Percentiles rank a stretch among this genome's conserved stretches.
phyloP scores from a whole-genome alignment of 1,140 invertebrate species.

The Procambarus clarkii region DNA sequence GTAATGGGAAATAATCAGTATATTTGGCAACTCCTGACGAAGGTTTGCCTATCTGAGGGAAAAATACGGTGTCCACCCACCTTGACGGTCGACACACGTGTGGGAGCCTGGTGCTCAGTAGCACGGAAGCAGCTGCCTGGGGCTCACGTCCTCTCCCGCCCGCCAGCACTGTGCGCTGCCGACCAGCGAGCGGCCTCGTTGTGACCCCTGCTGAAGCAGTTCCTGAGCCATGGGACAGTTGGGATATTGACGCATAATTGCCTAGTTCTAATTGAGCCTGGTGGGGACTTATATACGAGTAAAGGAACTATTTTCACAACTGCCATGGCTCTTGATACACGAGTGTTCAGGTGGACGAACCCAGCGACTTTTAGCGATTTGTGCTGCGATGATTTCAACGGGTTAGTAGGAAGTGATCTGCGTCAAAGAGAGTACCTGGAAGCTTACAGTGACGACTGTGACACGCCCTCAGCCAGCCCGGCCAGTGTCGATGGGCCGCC shows the following conservation, averaged over 20 bases:
- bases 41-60: conserved; percentile 48
- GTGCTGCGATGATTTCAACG: conserved; percentile 46
- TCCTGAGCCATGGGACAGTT: conserved; percentile 1
- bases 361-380: conserved; percentile 43
- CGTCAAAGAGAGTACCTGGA: conserved; percentile 43
- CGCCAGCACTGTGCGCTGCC: background rate
- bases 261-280: too few relatives aligned
- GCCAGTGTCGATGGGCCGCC: conserved; percentile 34
- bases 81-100: background rate
- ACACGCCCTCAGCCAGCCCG: conserved; percentile 48
- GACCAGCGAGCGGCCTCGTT: background rate
- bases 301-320: background rate
- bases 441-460: conserved; percentile 49
- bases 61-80: conserved; percentile 43
- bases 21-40: conserved; percentile 35
- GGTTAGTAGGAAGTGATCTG: conserved; percentile 41
- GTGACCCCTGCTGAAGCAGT: background rate
- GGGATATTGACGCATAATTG: background rate
- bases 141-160: conserved; percentile 33
- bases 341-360: conserved; percentile 49
- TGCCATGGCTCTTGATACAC: conserved; percentile 37
- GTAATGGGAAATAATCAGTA: background rate
- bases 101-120: conserved; percentile 37
- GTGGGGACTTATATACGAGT: background rate
- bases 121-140: conserved; percentile 49